These are phyloP conservation scores for Otocyon megalotis DNA, from an alignment of 2,113 vertebrate genomes.

Conservation along the genomic window DNA sequence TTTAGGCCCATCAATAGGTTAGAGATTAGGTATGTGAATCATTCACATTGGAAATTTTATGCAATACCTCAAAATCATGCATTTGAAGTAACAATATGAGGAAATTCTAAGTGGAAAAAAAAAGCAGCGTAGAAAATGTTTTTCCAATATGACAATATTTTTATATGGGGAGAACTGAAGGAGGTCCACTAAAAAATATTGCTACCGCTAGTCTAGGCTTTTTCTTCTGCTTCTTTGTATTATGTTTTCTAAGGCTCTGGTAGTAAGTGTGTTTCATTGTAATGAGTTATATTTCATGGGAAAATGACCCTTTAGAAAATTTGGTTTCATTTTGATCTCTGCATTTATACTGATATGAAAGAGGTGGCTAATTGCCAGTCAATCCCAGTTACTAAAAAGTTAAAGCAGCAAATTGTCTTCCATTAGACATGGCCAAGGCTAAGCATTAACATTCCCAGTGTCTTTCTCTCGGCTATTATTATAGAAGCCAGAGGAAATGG, in stretches of 20 bases:
- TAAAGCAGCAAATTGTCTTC: slow-evolving; percentile 65
- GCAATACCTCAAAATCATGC: not conserved
- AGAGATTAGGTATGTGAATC: not conserved
- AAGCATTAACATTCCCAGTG: slow-evolving; percentile 63
- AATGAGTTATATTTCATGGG: not conserved
- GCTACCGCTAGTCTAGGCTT: not conserved
- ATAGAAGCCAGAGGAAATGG: slow-evolving; percentile 47
- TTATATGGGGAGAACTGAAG: not conserved
- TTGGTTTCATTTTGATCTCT: not conserved
- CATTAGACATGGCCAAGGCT: slow-evolving; percentile 46
- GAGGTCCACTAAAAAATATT: not conserved
- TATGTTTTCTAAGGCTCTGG: not conserved
- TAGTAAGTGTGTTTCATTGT: not conserved
- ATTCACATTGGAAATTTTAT: not conserved
- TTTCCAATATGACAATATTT: slow-evolving; percentile 1
- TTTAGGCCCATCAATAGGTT: not conserved
- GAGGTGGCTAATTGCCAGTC: not conserved
- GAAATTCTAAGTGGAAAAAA: not conserved
- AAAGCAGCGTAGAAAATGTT: not conserved
- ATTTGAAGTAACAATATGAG: not conserved
- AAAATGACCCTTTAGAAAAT: not conserved
- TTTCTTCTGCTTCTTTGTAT: not conserved
- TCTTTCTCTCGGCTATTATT: slow-evolving; percentile 43
- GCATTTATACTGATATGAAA: not conserved
- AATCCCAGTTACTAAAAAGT: not conserved